phyloP scores from a whole-genome alignment of 53 echinoderm and acorn worm genomes.

The Actinopyga echinites region DNA sequence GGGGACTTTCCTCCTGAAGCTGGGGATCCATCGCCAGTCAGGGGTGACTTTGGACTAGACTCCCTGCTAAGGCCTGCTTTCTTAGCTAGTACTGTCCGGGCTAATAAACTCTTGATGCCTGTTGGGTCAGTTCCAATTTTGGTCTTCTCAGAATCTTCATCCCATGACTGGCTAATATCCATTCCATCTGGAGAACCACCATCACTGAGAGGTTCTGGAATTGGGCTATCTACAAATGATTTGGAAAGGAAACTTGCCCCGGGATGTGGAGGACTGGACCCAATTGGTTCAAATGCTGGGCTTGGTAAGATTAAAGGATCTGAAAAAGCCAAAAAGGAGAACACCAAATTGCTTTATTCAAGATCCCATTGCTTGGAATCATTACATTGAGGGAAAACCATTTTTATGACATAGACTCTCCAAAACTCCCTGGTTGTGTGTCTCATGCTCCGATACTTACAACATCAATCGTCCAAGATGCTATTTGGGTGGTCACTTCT shows the following conservation, averaged over 20 bases:
- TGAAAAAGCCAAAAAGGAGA: not conserved
- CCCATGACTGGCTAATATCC: conserved; percentile 24
- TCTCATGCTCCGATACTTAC: too few species aligned
- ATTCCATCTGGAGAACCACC: conserved; percentile 22
- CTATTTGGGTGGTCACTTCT: too few species aligned
- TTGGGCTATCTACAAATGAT: conserved; percentile 25
- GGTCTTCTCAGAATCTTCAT: not conserved
- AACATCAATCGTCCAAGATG: too few species aligned
- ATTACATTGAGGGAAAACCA: too few species aligned
- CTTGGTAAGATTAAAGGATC: conserved; percentile 37
- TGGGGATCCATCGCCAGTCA: not conserved
- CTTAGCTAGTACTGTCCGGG: conserved; percentile 4
- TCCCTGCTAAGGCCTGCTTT: not conserved
- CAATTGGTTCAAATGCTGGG: conserved; percentile 44
- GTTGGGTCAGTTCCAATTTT: conserved; percentile 1
- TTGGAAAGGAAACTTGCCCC: conserved; percentile 14
- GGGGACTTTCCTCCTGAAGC: not conserved
- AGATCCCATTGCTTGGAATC: too few species aligned
- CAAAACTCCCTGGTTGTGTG: too few species aligned
- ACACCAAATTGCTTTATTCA: too few species aligned
- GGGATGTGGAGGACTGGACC: conserved; percentile 35
- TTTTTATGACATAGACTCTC: too few species aligned
- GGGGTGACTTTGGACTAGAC: not conserved
- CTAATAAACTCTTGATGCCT: conserved; percentile 2
- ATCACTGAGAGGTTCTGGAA: conserved; percentile 30